Evolutionary conservation across 2,888 invertebrate species (phyloP).

Genomic region (Erebia ligea): DNA sequence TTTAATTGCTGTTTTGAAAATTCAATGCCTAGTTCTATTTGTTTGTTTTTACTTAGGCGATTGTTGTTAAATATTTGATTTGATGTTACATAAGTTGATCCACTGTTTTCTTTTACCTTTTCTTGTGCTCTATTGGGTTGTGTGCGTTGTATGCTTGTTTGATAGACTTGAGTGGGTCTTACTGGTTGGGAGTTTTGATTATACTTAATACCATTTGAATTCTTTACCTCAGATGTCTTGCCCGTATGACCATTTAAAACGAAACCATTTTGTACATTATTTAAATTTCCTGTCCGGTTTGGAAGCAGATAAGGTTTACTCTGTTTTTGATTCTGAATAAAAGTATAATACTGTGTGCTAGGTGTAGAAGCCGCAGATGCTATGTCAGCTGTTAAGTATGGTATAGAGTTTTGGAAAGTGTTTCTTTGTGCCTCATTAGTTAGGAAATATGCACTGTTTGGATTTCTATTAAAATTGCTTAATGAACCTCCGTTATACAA

Average conservation of each 20-base stretch:
- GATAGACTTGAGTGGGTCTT: constrained; percentile 49
- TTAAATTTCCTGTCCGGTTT: constrained; percentile 11
- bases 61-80: constrained; percentile 43
- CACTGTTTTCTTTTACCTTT: constrained; percentile 47
- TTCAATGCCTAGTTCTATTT: constrained; percentile 48
- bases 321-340: constrained; percentile 60
- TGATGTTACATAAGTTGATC: constrained; percentile 50
- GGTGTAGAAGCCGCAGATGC: constrained; percentile 64
- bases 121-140: constrained; percentile 51
- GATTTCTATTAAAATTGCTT: constrained; percentile 58
- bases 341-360: constrained; percentile 60
- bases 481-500: constrained; percentile 64
- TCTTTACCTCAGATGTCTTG: constrained; percentile 47
- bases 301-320: constrained; percentile 40
- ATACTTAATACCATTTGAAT: constrained; percentile 15
- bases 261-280: constrained; percentile 36
- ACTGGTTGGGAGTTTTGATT: constrained; percentile 45
- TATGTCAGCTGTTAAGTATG: constrained; percentile 53
- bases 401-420: constrained; percentile 46
- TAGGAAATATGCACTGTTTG: constrained; percentile 62
- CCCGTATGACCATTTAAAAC: constrained; percentile 56
- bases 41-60: constrained; percentile 9
- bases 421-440: constrained; percentile 61
- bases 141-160: constrained; percentile 51
- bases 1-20: constrained; percentile 54